These are phyloP conservation scores for Hafferia zeledoni DNA, from an alignment of 2,797 vertebrate genomes.

Conservation along the genomic window DNA sequence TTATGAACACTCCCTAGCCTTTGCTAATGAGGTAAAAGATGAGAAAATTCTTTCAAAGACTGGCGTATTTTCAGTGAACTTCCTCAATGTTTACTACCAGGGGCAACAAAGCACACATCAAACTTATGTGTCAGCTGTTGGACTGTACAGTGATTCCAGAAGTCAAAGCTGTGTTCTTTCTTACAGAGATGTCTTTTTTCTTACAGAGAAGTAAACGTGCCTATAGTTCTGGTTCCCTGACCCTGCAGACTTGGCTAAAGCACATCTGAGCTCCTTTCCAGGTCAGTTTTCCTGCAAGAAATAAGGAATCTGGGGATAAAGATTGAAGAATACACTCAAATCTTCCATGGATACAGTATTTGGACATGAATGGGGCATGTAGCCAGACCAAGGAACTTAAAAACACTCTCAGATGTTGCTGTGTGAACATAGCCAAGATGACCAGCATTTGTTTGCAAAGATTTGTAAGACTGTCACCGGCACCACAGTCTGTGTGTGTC, in stretches of 20 bases:
- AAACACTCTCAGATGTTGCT: neutral
- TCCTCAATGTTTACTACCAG: neutral
- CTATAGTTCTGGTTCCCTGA: neutral
- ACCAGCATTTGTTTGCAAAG: neutral
- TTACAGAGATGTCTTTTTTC: neutral
- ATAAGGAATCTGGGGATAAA: neutral
- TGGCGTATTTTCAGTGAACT: neutral
- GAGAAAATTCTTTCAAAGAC: neutral
- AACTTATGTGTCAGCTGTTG: neutral
- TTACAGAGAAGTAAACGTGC: neutral
- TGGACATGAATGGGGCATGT: neutral
- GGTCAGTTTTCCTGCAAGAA: neutral
- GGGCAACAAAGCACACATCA: neutral
- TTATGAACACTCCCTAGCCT: neutral
- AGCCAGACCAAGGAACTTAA: neutral
- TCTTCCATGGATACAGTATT: neutral
- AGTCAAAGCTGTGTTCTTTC: neutral
- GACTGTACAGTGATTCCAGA: neutral
- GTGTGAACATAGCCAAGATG: neutral
- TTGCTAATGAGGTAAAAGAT: neutral
- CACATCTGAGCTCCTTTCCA: neutral
- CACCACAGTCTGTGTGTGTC: neutral
- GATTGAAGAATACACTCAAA: neutral
- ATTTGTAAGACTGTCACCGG: neutral
- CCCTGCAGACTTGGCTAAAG: neutral